Evolutionary conservation across 2,888 invertebrate genomes (phyloP), one percentile per base, ranked within the genome.

Genomic region (Lasius platythorax): DNA sequence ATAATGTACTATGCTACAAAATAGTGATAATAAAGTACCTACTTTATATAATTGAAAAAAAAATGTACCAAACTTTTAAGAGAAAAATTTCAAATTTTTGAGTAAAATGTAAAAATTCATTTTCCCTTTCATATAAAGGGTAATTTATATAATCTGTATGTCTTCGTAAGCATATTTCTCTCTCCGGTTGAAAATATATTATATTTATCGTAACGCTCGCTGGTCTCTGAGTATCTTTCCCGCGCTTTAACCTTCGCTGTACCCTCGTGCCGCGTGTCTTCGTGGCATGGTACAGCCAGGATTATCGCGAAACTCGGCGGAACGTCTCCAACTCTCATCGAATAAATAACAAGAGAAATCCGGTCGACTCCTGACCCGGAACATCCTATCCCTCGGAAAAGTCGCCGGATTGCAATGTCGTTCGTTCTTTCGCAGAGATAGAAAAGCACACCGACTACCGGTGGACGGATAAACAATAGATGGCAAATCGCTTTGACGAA

Each of bases 261-360:
- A 33, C 67, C 40, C 73, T 61, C 68, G 30, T 46, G 72, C 33
- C 37, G 75, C 67, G 68, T 33, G 67, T n/a, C 58, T 15, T 4
- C n/a, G 43, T 23, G 58, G 58, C 68, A 50, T 70, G 63, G 33
- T 63, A 83, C 72, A 86, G 50, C 73, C 74, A 33, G 84, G 83
- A 86, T 87, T 86, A 87, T 83, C 78, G 12, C 83, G 43, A 66
- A 86, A 87, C 85, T 86, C 79, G 75, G 72, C 28, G 86, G 67
- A 82, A 81, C 78, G 76, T 86, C 86, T 83, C 73, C 67, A 86
- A 86, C 81, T 87, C 85, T 82, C 74, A 64, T 83, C 81, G 83
- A 84, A 85, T 87, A 81, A 87, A 87, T 87, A 87, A 87, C 66
- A 67, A 58, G 83, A 64, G 64, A 87, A 83, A 87, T 87, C 84